Evolutionary conservation across 1,140 invertebrate species (phyloP), one percentile per base, ranked within the genome.

Genomic region (Phocides pigmalion): DNA sequence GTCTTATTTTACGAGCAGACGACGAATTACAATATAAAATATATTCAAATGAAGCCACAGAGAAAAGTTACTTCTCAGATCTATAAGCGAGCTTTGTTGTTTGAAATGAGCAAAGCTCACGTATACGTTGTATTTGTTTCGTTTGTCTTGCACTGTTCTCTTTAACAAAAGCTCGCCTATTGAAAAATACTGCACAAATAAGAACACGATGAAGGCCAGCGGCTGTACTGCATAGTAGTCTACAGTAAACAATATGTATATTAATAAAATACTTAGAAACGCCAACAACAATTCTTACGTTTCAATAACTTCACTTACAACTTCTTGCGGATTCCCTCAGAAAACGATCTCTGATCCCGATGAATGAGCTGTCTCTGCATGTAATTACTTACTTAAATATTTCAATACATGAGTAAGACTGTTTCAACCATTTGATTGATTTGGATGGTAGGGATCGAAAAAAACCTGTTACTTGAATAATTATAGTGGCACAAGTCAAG

Each of bases 41-140:
- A 46, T 68, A 74, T 68, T 69, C 71, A 70, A 37, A 72, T 68
- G 59, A 62, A 50, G 56, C 67, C 61, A 64, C 64, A 68, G 67
- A 58, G 68, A 66, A 76, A 68, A 66, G 70, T 64, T 71, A 71
- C 71, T 78, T 81, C 77, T 76, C 69, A 58, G 64, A 61, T 65
- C 62, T 59, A 74, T 76, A 70, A 74, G 74, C 67, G 68, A 47
- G 49, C 68, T 66, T 64, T 59, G 66, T 74, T 68, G 42, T 61
- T 63, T 50, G 47, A 61, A 61, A 47, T 61, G 17, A 61, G 56
- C 56, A 49, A 61, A 61, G 12, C 42, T 49, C 44, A 37, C 14
- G 49, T 51, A 62, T 62, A 63, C 53, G 46, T 59, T 28, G 20
- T 63, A 63, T 46, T 46, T 42, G 56, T 63, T 63, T 37, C 32